Base-by-base conservation (phyloP, 2,113 vertebrate species). In the Chiloscyllium plagiosum region DNA sequence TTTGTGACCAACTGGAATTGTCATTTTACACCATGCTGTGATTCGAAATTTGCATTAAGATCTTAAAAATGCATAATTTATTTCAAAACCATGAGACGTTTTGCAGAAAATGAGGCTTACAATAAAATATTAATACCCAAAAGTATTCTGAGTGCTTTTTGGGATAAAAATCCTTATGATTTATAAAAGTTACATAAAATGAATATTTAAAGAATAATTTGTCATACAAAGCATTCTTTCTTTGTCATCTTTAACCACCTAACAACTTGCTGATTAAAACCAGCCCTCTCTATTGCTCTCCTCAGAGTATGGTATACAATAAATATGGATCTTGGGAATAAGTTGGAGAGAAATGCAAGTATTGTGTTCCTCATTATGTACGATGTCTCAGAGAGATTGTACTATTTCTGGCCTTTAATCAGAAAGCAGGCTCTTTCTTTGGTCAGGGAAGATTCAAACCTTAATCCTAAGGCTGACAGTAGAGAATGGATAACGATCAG, bases 151-250 rank as follows among this genome's bases (percentile, higher is more conserved):
- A 89, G 86, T 89, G 52, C 15, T 65, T 20, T 20, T 92, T 56
- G 65, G 29, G 29, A 42, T 17, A 37, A 61, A 19, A 65, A 4
- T 24, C 33, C 29, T 65, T 37, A 19, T 92, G 89, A 65, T 92
- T 65, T 65, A 92, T 92, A 92, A 92, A 92, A 80, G n/a, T 37
- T 19, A 19, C 37, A 80, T 80, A 12, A 76, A 76, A 76, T 76
- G 37, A 80, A 65, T 92, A 92, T 92, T 92, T 92, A 29, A 92
- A 92, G 89, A 92, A 65, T 6, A 33, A 92, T 66, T 92, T 92
- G 89, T 92, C 56, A 92, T n/a, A 61, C 33, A n/a, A 66, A 92
- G 29, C 56, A 20, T 92, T 92, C 52, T 66, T 65, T 33, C n/a
- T 92, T 92, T 33, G n/a, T 37, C 33, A 17, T 65, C 87, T 65